Evolutionary conservation across 2,113 vertebrate genomes (phyloP).

Genomic region (Hypocryptadius cinnamomeus): DNA sequence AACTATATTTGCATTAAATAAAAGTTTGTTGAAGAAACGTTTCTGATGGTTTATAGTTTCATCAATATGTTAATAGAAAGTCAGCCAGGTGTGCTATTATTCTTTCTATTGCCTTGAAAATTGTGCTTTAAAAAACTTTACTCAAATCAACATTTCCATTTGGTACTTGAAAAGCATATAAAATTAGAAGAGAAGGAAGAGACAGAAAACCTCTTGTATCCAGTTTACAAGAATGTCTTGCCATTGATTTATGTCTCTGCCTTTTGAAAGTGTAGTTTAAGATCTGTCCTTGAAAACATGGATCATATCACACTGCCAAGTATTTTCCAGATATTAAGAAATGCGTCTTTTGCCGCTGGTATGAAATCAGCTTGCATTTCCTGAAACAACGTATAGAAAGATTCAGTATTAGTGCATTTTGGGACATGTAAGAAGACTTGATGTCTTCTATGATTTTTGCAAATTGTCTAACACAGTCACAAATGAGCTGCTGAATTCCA

Average conservation of each 20-base stretch:
- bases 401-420: not conserved
- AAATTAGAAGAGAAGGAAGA: not conserved
- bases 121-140: not conserved
- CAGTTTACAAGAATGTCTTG: constrained; percentile 9
- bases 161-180: not conserved
- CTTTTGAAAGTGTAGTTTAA: constrained; percentile 22
- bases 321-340: constrained; percentile 8
- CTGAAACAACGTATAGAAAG: not conserved
- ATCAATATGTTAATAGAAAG: constrained; percentile 3
- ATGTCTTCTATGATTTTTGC: not conserved
- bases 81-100: not conserved
- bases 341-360: not conserved
- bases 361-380: constrained; percentile 8
- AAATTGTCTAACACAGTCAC: not conserved
- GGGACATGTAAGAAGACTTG: not conserved
- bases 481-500: not conserved
- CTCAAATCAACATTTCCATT: not conserved
- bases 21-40: not conserved
- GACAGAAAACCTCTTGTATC: not conserved
- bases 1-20: not conserved
- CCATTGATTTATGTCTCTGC: constrained; percentile 31
- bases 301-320: not conserved
- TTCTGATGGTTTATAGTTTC: not conserved
- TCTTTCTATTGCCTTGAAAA: not conserved
- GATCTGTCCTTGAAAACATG: constrained; percentile 2